Conservation (phyloP, 1,140 invertebrate species). For the Sycophaga agraensis region DNA sequence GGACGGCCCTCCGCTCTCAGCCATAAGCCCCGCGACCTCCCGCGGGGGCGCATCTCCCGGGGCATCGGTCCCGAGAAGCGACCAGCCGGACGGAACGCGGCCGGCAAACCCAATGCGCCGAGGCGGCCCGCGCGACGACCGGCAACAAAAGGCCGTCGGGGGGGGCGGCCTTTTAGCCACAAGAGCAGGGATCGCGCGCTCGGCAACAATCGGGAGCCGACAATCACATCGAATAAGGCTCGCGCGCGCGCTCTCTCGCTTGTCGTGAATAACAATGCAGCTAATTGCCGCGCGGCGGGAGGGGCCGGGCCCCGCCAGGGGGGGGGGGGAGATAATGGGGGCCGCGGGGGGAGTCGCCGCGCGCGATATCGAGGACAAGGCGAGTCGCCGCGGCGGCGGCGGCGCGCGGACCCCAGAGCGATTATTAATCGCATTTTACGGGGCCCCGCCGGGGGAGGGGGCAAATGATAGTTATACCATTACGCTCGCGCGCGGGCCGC, state of each 20-base stretch:
- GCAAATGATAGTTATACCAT: slow-evolving; percentile 13
- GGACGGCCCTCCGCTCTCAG: too few relatives aligned
- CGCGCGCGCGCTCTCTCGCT: not conserved
- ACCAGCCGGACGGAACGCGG: slow-evolving; percentile 1
- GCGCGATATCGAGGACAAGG: slow-evolving; percentile 24
- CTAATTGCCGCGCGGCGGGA: not conserved
- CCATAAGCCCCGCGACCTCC: too few relatives aligned
- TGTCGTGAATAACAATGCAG: slow-evolving; percentile 12
- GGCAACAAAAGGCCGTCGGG: too few relatives aligned
- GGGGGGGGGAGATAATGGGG: not conserved
- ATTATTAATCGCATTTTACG: slow-evolving; percentile 26
- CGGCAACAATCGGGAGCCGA: too few relatives aligned
- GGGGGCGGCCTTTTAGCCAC: too few relatives aligned
- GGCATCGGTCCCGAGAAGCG: not conserved
- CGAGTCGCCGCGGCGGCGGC: too few relatives aligned
- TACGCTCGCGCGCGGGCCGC: too few relatives aligned
- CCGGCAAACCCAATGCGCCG: too few relatives aligned
- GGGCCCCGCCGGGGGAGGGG: not conserved
- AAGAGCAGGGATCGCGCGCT: too few relatives aligned
- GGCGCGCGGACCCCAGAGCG: not conserved
- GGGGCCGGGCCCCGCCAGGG: not conserved
- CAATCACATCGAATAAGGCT: not conserved
- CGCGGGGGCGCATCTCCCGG: too few relatives aligned
- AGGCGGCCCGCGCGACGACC: too few relatives aligned
- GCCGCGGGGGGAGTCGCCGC: not conserved